Conservation (phyloP, 2,113 vertebrate species). For the Dicentrarchus labrax region DNA sequence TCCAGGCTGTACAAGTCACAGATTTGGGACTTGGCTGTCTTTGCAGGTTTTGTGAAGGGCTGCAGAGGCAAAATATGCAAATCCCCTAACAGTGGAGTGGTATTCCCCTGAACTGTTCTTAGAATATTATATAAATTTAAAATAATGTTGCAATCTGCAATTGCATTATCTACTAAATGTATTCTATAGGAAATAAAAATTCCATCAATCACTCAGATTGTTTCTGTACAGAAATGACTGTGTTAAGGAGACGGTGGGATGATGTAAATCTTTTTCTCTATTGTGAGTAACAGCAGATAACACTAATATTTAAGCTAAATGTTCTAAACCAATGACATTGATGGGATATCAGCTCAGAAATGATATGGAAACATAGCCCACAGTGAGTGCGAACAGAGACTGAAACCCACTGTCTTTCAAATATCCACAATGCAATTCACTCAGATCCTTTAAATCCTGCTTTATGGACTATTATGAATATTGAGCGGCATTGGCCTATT, state of each 20-base stretch:
- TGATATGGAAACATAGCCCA: not conserved
- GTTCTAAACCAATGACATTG: not conserved
- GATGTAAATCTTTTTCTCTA: not conserved
- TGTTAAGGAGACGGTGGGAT: not conserved
- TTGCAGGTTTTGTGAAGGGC: not conserved
- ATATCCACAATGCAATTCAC: slow-evolving; percentile 45
- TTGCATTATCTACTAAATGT: not conserved
- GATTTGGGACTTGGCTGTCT: not conserved
- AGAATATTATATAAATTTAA: not conserved
- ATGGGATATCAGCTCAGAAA: slow-evolving; percentile 8
- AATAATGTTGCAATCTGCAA: not conserved
- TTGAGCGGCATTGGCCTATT: slow-evolving; percentile 29
- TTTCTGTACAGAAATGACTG: slow-evolving; percentile 3
- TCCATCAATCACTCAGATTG: not conserved
- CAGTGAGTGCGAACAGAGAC: not conserved
- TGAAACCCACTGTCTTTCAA: slow-evolving; percentile 19
- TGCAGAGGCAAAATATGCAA: slow-evolving; percentile 11
- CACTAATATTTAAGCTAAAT: slow-evolving; percentile 1
- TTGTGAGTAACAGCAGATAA: not conserved
- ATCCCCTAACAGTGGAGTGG: not conserved
- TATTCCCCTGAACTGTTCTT: not conserved
- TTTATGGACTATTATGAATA: slow-evolving; percentile 64
- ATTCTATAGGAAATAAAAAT: not conserved
- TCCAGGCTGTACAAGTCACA: slow-evolving; percentile 8
- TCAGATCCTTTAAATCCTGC: slow-evolving; percentile 59